Evolutionary conservation across 2,888 invertebrate species (phyloP).

Genomic region (Noctuana brunneofusca): DNA sequence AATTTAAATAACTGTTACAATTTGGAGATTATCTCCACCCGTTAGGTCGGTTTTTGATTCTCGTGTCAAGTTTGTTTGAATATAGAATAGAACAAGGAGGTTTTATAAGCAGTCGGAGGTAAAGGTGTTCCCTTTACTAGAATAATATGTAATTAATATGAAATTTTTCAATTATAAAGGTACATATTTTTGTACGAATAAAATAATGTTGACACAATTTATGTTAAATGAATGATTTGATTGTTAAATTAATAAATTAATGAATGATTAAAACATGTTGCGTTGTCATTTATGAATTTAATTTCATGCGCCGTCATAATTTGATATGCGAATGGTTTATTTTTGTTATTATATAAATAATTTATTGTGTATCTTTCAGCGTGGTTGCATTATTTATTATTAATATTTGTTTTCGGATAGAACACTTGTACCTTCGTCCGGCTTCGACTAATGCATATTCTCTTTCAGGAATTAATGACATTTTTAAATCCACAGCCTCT

Average conservation of each 20-base stretch:
- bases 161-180: no score
- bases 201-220: neutral
- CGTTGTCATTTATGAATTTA: neutral
- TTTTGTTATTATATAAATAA: neutral
- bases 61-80: neutral
- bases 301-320: neutral
- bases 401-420: neutral
- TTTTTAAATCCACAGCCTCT: constrained; percentile 62
- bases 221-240: neutral
- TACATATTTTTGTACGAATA: neutral
- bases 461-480: constrained; percentile 61
- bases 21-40: neutral
- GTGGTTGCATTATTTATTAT: neutral
- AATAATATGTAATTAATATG: no score
- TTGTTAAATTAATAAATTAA: constrained; percentile 2
- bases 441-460: constrained; percentile 50
- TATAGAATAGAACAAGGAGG: constrained; percentile 4
- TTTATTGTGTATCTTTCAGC: neutral
- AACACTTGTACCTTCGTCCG: constrained; percentile 16
- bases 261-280: neutral
- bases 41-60: constrained; percentile 6
- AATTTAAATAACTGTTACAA: no score
- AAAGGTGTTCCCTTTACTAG: constrained; percentile 1
- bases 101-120: constrained; percentile 10
- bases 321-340: neutral